Evolutionary conservation across 2,888 invertebrate genomes (phyloP).

Genomic region (Tubulanus polymorphus): DNA sequence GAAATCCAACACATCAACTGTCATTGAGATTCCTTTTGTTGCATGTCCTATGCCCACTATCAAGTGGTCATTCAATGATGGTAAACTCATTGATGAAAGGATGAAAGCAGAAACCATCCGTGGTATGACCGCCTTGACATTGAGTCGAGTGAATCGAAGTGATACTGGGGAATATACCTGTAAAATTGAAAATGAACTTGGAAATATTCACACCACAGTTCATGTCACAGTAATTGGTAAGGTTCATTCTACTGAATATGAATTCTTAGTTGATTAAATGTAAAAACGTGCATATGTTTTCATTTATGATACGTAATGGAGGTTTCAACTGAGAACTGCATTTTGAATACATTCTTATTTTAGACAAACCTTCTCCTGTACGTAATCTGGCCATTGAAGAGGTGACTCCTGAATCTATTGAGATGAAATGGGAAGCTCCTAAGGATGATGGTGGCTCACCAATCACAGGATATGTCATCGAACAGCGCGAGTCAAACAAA

Average conservation of each 20-base stretch:
- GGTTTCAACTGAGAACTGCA: constrained; percentile 63
- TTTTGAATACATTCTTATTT: background rate
- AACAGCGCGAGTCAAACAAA: constrained; percentile 39
- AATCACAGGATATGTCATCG: constrained; percentile 38
- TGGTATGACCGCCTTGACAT: constrained; percentile 44
- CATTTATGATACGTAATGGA: constrained; percentile 10
- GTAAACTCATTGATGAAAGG: constrained; percentile 34
- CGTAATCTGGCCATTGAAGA: constrained; percentile 39
- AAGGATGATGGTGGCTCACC: constrained; percentile 43
- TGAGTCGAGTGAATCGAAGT: constrained; percentile 37
- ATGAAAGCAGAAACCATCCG: constrained; percentile 45
- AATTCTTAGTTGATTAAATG: no score
- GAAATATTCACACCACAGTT: constrained; percentile 40
- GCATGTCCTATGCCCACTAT: constrained; percentile 53
- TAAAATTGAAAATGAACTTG: constrained; percentile 42
- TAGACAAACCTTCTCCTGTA: constrained; percentile 50
- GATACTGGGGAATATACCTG: constrained; percentile 48
- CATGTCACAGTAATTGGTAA: constrained; percentile 58
- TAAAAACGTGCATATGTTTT: background rate
- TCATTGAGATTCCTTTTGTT: constrained; percentile 51
- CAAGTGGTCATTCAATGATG: constrained; percentile 41
- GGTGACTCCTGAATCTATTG: constrained; percentile 35
- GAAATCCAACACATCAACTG: constrained; percentile 42
- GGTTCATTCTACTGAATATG: constrained; percentile 52
- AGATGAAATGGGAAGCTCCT: constrained; percentile 53